Evolutionary conservation across 2,797 vertebrate genomes (phyloP).

Genomic region (Sebastes flavidus): DNA sequence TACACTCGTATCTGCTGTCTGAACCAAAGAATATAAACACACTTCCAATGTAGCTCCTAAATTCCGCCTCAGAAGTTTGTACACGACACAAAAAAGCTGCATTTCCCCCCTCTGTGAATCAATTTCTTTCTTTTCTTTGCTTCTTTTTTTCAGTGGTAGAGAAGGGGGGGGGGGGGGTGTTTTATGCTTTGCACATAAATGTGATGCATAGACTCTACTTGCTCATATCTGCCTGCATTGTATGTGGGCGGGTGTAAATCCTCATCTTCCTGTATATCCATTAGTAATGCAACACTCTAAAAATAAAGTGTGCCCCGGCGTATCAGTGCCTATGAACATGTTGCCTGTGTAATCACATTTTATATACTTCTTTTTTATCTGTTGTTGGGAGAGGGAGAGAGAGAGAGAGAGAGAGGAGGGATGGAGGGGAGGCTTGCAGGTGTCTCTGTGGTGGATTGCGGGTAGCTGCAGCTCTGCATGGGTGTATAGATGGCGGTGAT

Average conservation of each 20-base stretch:
- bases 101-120: constrained; percentile 37
- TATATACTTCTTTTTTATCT: constrained; percentile 74
- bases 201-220: constrained; percentile 67
- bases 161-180: neutral
- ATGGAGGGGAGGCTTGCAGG: constrained; percentile 24
- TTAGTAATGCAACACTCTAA: constrained; percentile 79
- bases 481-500: constrained; percentile 65
- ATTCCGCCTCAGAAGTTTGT: constrained; percentile 52
- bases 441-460: constrained; percentile 11
- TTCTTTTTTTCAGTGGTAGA: constrained; percentile 41
- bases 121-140: constrained; percentile 57
- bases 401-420: neutral
- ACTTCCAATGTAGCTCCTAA: constrained; percentile 5
- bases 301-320: constrained; percentile 70
- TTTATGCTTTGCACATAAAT: constrained; percentile 69
- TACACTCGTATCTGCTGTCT: neutral
- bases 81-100: constrained; percentile 23
- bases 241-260: constrained; percentile 75
- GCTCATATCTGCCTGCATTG: constrained; percentile 68
- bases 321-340: constrained; percentile 70
- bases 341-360: constrained; percentile 77
- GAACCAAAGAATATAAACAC: neutral
- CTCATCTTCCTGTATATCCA: constrained; percentile 74
- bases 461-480: constrained; percentile 43
- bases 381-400: constrained; percentile 22